Base-by-base conservation (phyloP, 2,797 vertebrate genomes). In the Melanotaenia pygmaea region DNA sequence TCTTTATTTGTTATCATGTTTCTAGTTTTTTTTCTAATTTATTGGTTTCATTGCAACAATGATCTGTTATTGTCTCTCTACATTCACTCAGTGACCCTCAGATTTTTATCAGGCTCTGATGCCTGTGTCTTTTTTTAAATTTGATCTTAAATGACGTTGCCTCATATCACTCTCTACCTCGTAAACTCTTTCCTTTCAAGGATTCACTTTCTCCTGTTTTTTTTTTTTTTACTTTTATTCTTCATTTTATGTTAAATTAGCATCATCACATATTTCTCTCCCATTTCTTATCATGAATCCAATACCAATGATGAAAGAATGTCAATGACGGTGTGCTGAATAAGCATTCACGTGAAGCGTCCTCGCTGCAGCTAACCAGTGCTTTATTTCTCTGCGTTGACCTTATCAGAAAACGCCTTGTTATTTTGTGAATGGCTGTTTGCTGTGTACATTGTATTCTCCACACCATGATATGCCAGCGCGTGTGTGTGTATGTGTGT, bases 1-100 rank as follows among this genome's bases (percentile, higher is more conserved):
- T 98, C 96, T 94, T 92, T 88, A 92, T 85, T 94, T 94, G 94
- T 95, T 94, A 94, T 96, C 94, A 92, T 95, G 92, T 94, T 94
- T 84, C 80, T 86, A 88, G 11, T 86, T 92, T 92, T 72, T 70
- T 78, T 93, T 89, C 73, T 88, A 92, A 94, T 94, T 94, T 94
- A 95, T 96, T 95, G 92, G 89, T 93, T 94, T 92, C 91, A 91
- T 86, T 84, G 83, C 89, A 92, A 87, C 72, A 67, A 86, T 89
- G 89, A 85, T 77, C 66, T 81, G 75, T 93, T 89, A 85, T 88
- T 87, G 58, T 85, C 81, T 91, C 80, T 92, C 82, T 86, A 74
- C 40, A 79, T 67, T 76, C 79, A 80, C 70, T 73, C 75, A 24
- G 70, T 79, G 77, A 86, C 72, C n/a, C 74, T 74, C 79, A 63